These are phyloP conservation scores for Lucinisca nassula DNA, from an alignment of 2,888 invertebrate species.

Conservation along the genomic window DNA sequence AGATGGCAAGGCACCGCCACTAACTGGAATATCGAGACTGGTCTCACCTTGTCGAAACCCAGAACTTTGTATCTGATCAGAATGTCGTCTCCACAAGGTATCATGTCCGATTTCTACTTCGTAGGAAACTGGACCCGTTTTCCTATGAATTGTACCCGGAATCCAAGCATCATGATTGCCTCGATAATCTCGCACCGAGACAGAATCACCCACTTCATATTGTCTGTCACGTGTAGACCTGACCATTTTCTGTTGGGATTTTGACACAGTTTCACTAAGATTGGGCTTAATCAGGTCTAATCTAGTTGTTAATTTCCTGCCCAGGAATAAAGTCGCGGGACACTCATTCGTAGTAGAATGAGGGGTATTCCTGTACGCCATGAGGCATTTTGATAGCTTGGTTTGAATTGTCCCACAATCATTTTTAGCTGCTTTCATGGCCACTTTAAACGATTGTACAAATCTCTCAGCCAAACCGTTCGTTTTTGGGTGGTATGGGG, in stretches of 20 bases:
- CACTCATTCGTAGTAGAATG: too few species aligned
- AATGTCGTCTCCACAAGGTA: constrained; percentile 24
- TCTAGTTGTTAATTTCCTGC: too few species aligned
- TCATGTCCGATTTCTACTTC: constrained; percentile 39
- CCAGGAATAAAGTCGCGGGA: too few species aligned
- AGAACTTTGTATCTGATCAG: constrained; percentile 12
- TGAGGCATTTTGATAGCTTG: too few species aligned
- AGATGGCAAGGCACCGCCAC: neutral
- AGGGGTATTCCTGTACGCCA: too few species aligned
- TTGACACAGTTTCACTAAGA: too few species aligned
- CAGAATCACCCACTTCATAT: constrained; percentile 26
- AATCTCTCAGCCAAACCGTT: too few species aligned
- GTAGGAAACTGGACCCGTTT: constrained; percentile 49
- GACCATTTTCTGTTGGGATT: constrained; percentile 31
- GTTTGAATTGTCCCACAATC: too few species aligned
- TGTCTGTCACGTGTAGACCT: constrained; percentile 1
- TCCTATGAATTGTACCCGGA: constrained; percentile 9
- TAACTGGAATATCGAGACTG: neutral
- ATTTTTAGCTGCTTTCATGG: too few species aligned
- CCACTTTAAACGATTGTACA: too few species aligned
- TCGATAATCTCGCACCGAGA: constrained; percentile 47
- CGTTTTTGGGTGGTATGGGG: too few species aligned
- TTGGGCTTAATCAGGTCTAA: too few species aligned
- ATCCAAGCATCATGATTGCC: constrained; percentile 28
- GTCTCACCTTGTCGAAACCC: neutral